Evolutionary conservation across 2,888 invertebrate genomes (phyloP).

Genomic region (Megastigmus dorsalis): DNA sequence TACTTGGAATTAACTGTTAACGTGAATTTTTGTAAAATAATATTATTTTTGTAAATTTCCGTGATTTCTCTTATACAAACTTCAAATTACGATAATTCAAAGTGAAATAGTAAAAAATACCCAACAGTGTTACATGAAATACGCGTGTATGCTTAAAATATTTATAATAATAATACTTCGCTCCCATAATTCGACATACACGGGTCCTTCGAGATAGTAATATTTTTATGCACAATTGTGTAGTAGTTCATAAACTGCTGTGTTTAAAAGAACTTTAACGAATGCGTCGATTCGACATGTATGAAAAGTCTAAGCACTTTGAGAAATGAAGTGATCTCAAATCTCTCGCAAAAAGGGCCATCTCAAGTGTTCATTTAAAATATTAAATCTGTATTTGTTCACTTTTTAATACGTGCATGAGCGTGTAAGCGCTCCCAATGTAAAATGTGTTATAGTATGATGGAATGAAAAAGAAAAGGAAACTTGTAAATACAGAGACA

Average conservation of each 20-base stretch:
- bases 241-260: slow-evolving; percentile 4
- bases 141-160: background rate
- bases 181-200: background rate
- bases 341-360: background rate
- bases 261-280: slow-evolving; percentile 13
- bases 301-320: background rate
- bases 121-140: background rate
- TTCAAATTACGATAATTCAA: slow-evolving; percentile 9
- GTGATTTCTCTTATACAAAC: slow-evolving; percentile 10
- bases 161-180: slow-evolving; percentile 3
- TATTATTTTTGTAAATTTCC: slow-evolving; percentile 36
- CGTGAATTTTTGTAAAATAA: slow-evolving; percentile 35
- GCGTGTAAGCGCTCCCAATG: background rate
- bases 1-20: slow-evolving; percentile 2
- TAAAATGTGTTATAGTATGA: slow-evolving; percentile 19
- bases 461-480: background rate
- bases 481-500: slow-evolving; percentile 41
- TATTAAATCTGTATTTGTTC: slow-evolving; percentile 26
- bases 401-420: slow-evolving; percentile 6
- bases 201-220: background rate
- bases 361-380: slow-evolving; percentile 33
- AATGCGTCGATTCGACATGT: background rate
- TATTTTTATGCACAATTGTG: slow-evolving; percentile 21
- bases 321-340: slow-evolving; percentile 11
- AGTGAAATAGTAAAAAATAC: slow-evolving; percentile 11